These are phyloP conservation scores for Lethenteron reissneri DNA, from an alignment of 2,113 vertebrate species.

Conservation along the genomic window DNA sequence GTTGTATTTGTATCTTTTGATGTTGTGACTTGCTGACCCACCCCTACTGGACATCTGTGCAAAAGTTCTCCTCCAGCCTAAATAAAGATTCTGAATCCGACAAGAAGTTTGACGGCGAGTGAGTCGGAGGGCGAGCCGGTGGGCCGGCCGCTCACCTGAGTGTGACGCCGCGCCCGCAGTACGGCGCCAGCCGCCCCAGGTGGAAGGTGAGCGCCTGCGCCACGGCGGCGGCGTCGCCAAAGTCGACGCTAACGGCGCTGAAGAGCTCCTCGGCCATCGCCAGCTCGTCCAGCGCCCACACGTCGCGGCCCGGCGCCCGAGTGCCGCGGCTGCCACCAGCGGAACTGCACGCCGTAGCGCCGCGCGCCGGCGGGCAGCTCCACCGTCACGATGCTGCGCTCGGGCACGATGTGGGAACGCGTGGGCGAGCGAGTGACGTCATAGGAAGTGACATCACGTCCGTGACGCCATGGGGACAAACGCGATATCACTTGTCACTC, in stretches of 20 bases:
- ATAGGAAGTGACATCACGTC: slow-evolving; percentile 5
- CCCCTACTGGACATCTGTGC: too few relatives aligned
- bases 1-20: too few relatives aligned
- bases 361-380: slow-evolving; percentile 65
- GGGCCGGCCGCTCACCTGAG: slow-evolving; percentile 38
- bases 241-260: slow-evolving; percentile 89
- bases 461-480: neutral
- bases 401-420: too few relatives aligned
- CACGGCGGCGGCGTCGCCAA: slow-evolving; percentile 77
- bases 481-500: too few relatives aligned
- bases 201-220: slow-evolving; percentile 93
- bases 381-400: slow-evolving; percentile 70
- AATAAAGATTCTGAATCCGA: too few relatives aligned
- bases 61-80: too few relatives aligned
- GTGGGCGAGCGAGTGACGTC: neutral
- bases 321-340: slow-evolving; percentile 96
- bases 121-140: too few relatives aligned
- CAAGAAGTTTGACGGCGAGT: too few relatives aligned
- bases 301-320: slow-evolving; percentile 71
- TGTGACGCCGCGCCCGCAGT: slow-evolving; percentile 88
- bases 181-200: slow-evolving; percentile 77
- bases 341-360: slow-evolving; percentile 77
- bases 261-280: slow-evolving; percentile 90
- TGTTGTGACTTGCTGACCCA: too few relatives aligned
- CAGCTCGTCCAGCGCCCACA: slow-evolving; percentile 94